Percentiles rank a stretch among this genome's conserved stretches.
These are phyloP conservation scores for Corynorhinus townsendii DNA, from an alignment of 2,113 vertebrate genomes.

Conservation along the genomic window DNA sequence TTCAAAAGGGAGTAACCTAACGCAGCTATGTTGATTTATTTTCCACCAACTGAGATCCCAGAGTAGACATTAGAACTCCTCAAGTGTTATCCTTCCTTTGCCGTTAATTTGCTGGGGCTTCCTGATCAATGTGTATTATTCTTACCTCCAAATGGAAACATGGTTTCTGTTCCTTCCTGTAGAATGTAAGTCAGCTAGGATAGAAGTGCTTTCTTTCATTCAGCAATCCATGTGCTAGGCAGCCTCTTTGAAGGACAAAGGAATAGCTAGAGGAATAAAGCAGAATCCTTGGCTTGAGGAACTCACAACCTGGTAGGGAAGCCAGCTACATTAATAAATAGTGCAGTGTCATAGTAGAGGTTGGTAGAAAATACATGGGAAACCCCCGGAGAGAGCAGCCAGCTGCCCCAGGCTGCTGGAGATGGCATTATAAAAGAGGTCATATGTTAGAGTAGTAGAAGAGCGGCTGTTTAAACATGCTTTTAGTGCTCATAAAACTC, in stretches of 20 bases:
- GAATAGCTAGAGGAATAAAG: not conserved
- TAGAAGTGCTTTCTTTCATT: not conserved
- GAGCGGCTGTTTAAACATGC: not conserved
- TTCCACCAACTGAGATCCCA: not conserved
- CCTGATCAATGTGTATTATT: not conserved
- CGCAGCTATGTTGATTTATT: not conserved
- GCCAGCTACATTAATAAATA: not conserved
- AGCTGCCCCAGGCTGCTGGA: not conserved
- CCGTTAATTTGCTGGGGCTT: not conserved
- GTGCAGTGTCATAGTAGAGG: not conserved
- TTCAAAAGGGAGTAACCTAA: conserved; percentile 33
- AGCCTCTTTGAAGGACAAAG: not conserved
- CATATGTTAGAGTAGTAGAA: not conserved
- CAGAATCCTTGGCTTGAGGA: not conserved
- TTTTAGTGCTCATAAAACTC: not conserved
- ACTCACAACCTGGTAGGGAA: not conserved
- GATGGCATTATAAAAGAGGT: not conserved
- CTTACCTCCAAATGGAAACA: not conserved
- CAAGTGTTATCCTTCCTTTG: not conserved
- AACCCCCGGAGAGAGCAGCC: not conserved
- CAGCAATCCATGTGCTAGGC: not conserved
- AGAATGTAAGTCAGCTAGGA: not conserved
- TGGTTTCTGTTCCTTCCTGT: not conserved
- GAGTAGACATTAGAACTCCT: not conserved
- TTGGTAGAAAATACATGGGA: not conserved